phyloP scores from a whole-genome alignment of 2,797 vertebrate genomes.

The Myotis findleyi region DNA sequence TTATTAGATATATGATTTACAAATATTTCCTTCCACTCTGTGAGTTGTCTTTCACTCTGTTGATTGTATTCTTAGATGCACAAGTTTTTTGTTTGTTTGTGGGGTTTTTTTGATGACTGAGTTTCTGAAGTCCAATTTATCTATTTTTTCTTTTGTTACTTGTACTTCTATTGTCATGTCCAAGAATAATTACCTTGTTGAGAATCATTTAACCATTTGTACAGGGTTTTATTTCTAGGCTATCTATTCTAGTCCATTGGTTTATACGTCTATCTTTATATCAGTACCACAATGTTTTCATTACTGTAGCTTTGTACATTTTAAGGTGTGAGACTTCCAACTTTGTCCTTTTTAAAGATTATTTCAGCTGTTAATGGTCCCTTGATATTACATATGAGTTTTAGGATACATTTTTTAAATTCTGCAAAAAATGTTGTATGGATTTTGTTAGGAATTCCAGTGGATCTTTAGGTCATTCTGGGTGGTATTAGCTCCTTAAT shows the following conservation, averaged over 20 bases:
- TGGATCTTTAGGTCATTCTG: neutral
- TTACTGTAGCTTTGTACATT: neutral
- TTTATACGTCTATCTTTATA: neutral
- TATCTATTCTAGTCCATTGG: accelerated
- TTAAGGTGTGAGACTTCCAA: neutral
- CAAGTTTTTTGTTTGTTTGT: no score
- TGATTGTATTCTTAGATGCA: neutral
- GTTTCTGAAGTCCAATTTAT: neutral
- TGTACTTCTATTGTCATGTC: neutral
- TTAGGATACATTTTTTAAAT: neutral
- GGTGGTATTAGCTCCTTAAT: accelerated
- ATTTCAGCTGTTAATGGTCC: neutral
- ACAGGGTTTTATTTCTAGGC: neutral
- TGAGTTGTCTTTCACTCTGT: neutral
- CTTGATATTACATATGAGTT: neutral
- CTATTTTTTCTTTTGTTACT: neutral
- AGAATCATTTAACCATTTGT: neutral
- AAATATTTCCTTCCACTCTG: no score
- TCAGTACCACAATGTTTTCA: neutral
- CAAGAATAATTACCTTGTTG: neutral
- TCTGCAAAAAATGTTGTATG: neutral
- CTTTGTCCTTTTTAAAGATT: neutral
- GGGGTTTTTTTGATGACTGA: neutral
- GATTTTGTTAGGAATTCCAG: neutral
- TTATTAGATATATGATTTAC: neutral